These are phyloP conservation scores for Perodicticus potto DNA, from an alignment of 2,797 vertebrate species.

Conservation along the genomic window DNA sequence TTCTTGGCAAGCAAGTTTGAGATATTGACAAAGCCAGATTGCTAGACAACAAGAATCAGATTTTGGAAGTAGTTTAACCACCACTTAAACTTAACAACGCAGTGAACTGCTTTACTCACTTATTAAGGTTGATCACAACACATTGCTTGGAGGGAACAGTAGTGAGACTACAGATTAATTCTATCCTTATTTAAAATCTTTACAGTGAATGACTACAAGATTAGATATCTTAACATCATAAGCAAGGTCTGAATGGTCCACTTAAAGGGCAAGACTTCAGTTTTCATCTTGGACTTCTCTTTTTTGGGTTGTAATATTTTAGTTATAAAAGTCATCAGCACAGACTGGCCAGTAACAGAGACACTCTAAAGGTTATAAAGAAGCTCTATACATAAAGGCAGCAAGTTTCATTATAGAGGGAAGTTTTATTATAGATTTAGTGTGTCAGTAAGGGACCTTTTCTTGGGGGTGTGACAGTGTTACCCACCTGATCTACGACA, in stretches of 20 bases:
- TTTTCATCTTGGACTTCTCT: background rate
- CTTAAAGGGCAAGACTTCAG: background rate
- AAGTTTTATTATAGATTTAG: background rate
- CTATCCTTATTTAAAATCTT: background rate
- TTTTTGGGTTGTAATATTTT: conserved; percentile 33
- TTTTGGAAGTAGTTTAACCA: background rate
- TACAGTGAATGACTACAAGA: background rate
- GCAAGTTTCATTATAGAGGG: background rate
- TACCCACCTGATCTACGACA: background rate
- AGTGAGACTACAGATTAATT: background rate
- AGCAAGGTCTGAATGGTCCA: background rate
- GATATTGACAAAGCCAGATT: background rate
- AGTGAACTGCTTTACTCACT: background rate
- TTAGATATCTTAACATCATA: background rate
- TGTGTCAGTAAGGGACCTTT: background rate
- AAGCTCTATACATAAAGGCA: background rate
- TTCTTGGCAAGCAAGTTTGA: background rate
- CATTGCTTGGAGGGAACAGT: background rate
- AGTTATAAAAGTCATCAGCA: background rate
- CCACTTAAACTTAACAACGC: too few species aligned
- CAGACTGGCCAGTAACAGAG: background rate
- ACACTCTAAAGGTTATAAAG: background rate
- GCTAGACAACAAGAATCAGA: background rate
- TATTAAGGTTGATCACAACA: background rate
- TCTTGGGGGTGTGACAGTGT: background rate